Conservation (phyloP, 2,888 invertebrate genomes). For the Cryptosula pallasiana region DNA sequence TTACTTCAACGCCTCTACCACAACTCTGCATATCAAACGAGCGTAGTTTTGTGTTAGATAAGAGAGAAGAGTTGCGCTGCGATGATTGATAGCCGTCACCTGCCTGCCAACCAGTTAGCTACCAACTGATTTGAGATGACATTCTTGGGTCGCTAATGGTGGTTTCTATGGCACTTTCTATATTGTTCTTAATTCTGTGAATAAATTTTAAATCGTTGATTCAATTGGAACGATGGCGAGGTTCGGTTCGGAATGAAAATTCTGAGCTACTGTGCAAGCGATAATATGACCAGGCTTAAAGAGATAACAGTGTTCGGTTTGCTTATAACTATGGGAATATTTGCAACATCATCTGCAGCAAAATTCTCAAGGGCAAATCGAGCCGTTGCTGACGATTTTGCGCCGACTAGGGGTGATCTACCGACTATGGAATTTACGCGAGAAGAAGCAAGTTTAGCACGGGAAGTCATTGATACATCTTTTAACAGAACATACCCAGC, state of each 20-base stretch:
- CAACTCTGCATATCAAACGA: no score
- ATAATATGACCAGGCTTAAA: no score
- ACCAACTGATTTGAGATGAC: not conserved
- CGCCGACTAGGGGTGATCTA: not conserved
- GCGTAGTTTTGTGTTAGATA: no score
- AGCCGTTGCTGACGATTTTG: not conserved
- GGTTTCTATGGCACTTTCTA: not conserved
- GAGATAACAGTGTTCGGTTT: no score
- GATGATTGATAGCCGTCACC: not conserved
- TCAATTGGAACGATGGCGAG: not conserved
- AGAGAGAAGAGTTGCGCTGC: not conserved
- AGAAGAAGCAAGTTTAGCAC: not conserved
- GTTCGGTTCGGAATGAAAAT: no score
- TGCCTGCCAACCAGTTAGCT: not conserved
- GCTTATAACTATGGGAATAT: not conserved
- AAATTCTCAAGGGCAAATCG: not conserved
- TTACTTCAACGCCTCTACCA: no score
- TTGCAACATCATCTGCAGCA: no score
- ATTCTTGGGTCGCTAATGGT: not conserved
- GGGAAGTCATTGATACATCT: not conserved
- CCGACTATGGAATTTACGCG: not conserved
- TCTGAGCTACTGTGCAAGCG: no score
- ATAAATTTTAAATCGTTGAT: not conserved
- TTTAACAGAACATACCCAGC: slow-evolving; percentile 10
- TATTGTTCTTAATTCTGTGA: not conserved